A percentile compares a stretch with the other conserved stretches of the same genome.
phyloP scores from a whole-genome alignment of 92 coral and sea anemone species.

The Blastomussa wellsi region DNA sequence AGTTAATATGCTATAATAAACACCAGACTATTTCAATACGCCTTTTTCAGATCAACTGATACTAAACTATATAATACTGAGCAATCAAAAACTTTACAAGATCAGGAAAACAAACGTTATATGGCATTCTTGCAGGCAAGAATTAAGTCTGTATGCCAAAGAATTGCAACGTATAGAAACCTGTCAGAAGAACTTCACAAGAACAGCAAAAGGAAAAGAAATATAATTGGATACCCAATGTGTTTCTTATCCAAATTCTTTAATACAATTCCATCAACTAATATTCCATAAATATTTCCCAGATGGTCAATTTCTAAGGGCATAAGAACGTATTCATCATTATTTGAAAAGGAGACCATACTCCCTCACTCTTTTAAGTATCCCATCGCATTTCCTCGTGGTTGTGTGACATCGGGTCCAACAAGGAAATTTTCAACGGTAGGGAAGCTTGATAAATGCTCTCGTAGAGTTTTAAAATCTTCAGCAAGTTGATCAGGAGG shows the following conservation, averaged over 20 bases:
- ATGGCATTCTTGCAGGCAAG: too few relatives aligned
- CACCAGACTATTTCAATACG: too few relatives aligned
- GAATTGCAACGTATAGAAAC: too few relatives aligned
- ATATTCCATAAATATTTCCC: too few relatives aligned
- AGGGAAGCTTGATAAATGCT: not conserved
- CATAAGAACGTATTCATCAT: not conserved
- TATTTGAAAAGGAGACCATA: not conserved
- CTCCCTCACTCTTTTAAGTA: conserved; percentile 10
- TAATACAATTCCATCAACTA: not conserved
- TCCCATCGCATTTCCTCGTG: not conserved
- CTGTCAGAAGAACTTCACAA: too few relatives aligned
- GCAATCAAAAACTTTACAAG: too few relatives aligned
- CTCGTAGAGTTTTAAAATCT: conserved; percentile 70
- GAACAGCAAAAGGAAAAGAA: not conserved
- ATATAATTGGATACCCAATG: too few relatives aligned
- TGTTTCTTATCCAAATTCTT: not conserved
- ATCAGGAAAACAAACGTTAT: too few relatives aligned
- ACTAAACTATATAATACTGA: too few relatives aligned
- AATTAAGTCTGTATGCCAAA: too few relatives aligned
- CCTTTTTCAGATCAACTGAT: too few relatives aligned
- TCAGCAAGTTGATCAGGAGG: conserved; percentile 69
- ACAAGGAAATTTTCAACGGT: conserved; percentile 16
- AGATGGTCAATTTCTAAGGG: not conserved
- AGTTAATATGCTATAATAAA: not conserved
- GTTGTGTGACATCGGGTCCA: conserved; percentile 36